phyloP scores from a whole-genome alignment of 2,113 vertebrate genomes.

The Lasiurus cinereus region DNA sequence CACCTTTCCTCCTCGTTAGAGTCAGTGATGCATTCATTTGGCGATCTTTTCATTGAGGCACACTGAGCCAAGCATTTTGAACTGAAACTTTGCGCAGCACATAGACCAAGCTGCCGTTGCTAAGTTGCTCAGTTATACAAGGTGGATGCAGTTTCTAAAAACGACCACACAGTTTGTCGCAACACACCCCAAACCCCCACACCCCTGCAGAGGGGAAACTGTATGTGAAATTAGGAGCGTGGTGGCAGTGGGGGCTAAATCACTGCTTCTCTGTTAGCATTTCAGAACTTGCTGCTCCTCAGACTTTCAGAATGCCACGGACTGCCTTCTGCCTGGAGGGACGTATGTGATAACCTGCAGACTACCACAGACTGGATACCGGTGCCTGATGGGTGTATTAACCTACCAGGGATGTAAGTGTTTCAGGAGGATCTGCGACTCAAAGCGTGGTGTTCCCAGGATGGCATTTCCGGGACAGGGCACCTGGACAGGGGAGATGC shows the following conservation, averaged over 20 bases:
- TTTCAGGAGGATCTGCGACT: neutral
- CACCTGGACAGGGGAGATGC: neutral
- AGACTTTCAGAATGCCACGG: neutral
- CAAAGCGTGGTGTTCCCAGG: neutral
- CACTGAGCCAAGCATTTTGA: slow-evolving; percentile 28
- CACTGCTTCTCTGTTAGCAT: neutral
- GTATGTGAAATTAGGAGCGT: neutral
- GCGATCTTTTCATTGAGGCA: neutral
- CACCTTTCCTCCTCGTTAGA: neutral
- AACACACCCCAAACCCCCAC: neutral
- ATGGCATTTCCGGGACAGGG: neutral
- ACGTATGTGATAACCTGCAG: neutral
- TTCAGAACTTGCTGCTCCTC: neutral
- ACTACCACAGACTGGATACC: too few species aligned
- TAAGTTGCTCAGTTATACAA: neutral
- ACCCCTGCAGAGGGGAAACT: neutral
- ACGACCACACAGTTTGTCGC: neutral
- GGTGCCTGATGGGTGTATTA: neutral
- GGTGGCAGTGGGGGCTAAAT: neutral
- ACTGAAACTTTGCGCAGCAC: neutral
- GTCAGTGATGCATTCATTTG: neutral
- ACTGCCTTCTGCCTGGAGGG: neutral
- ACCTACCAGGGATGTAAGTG: neutral
- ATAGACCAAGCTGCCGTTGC: neutral
- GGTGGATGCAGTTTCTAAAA: slow-evolving; percentile 13